A percentile compares a stretch with the other conserved stretches of the same genome.
Evolutionary conservation across 2,113 vertebrate genomes (phyloP).

Genomic region (Rhynchopsitta pachyrhyncha): DNA sequence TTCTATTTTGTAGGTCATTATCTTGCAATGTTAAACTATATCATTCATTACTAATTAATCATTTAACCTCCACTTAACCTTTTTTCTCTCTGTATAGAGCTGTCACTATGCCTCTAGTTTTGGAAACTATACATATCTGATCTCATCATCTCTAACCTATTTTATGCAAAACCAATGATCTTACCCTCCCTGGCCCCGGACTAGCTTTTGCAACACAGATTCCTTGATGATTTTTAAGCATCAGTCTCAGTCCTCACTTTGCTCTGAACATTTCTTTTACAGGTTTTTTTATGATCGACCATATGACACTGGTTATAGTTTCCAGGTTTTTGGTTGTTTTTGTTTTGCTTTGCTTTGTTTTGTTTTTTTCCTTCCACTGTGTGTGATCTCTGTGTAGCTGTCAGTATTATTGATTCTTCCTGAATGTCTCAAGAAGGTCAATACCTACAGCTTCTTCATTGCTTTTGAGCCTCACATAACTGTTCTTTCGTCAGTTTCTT

Average conservation of each 20-base stretch:
- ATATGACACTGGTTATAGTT: background rate
- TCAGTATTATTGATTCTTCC: slow-evolving; percentile 26
- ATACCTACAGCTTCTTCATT: background rate
- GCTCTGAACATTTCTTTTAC: background rate
- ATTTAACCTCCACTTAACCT: background rate
- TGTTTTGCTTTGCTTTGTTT: background rate
- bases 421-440: background rate
- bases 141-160: background rate
- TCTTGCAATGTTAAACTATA: background rate
- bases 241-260: background rate
- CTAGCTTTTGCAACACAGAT: background rate
- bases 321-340: background rate
- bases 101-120: background rate
- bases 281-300: background rate
- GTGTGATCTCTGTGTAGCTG: background rate
- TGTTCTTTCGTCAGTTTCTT: background rate
- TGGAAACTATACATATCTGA: background rate
- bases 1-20: background rate
- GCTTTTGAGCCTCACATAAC: background rate
- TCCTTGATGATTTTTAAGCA: background rate
- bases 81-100: background rate
- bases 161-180: background rate
- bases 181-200: background rate
- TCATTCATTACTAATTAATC: background rate
- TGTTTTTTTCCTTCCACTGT: background rate